Conservation (phyloP, 92 coral and sea anemone genomes). For the Heteractis magnifica region DNA sequence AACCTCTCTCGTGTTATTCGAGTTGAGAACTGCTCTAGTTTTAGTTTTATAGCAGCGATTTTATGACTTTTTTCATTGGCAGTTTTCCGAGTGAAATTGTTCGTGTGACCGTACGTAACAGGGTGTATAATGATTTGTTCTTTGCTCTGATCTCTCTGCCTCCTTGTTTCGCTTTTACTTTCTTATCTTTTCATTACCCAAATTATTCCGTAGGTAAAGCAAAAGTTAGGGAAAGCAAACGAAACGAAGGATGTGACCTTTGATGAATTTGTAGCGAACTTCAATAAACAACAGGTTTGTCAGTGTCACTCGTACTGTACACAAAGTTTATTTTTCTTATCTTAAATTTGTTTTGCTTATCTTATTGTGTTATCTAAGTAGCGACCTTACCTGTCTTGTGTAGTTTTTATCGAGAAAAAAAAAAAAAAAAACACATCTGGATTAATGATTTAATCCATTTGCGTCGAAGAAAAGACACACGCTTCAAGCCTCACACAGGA, state of each 20-base stretch:
- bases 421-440: no score
- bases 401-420: no score
- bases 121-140: background rate
- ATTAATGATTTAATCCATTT: no score
- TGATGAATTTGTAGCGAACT: conserved; percentile 93
- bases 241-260: conserved; percentile 96
- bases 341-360: background rate
- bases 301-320: no score
- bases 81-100: no score
- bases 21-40: conserved; percentile 1
- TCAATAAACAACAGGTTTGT: conserved; percentile 98
- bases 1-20: background rate
- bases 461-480: no score
- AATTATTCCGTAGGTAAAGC: conserved; percentile 68
- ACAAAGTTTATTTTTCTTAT: background rate
- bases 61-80: background rate
- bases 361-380: background rate
- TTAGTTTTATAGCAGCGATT: background rate
- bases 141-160: background rate
- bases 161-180: background rate
- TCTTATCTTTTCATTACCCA: background rate
- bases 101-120: no score
- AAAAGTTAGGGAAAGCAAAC: conserved; percentile 95
- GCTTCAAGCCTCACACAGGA: background rate
- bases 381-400: no score